These are phyloP conservation scores for Trachelus troglodyta DNA, from an alignment of 2,888 invertebrate genomes.

Conservation along the genomic window DNA sequence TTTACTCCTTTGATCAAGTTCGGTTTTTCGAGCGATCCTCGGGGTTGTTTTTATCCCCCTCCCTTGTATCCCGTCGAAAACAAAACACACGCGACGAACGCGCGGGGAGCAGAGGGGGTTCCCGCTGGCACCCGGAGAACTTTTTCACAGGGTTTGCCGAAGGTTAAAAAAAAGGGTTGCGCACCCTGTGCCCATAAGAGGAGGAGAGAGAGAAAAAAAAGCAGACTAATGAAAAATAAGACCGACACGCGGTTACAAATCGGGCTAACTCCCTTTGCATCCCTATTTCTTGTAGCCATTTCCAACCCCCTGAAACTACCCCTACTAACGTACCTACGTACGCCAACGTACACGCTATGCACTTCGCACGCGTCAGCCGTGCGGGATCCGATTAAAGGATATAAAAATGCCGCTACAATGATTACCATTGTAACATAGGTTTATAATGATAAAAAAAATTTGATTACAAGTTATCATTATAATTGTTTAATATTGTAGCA, in stretches of 20 bases:
- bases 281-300: constrained; percentile 7
- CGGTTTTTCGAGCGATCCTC: constrained; percentile 11
- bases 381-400: background rate
- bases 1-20: background rate
- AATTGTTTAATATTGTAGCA: background rate
- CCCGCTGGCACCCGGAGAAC: background rate
- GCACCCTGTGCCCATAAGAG: background rate
- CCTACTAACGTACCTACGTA: background rate
- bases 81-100: constrained; percentile 20
- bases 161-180: constrained; percentile 1
- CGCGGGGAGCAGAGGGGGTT: background rate
- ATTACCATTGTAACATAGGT: background rate
- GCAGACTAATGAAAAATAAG: constrained; percentile 5
- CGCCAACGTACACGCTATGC: background rate
- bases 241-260: constrained; percentile 11
- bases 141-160: background rate
- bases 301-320: background rate
- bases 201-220: background rate
- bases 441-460: background rate
- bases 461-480: background rate
- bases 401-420: background rate
- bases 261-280: constrained; percentile 8
- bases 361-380: background rate
- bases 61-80: constrained; percentile 5
- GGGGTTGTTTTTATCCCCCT: constrained; percentile 16